These are phyloP conservation scores for Magallana nippona DNA, from an alignment of 2,888 invertebrate genomes.

Conservation along the genomic window DNA sequence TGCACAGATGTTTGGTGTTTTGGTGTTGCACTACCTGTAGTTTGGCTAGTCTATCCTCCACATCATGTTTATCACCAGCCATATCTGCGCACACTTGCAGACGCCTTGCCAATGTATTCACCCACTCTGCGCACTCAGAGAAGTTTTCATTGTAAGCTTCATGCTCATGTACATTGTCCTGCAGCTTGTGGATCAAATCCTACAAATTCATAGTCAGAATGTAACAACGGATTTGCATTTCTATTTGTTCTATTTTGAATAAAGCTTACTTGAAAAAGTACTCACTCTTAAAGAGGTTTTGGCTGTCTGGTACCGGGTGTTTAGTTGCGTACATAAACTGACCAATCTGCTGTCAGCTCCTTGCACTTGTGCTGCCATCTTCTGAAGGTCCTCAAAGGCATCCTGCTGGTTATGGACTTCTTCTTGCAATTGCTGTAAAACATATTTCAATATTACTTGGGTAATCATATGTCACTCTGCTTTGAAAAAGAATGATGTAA, in stretches of 20 bases:
- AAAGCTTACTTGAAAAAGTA: background rate
- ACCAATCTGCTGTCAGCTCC: slow-evolving; percentile 91
- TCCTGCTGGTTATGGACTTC: slow-evolving; percentile 89
- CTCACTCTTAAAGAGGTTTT: slow-evolving; percentile 75
- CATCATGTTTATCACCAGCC: slow-evolving; percentile 90
- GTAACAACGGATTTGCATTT: background rate
- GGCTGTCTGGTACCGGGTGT: slow-evolving; percentile 84
- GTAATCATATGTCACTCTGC: too few relatives aligned
- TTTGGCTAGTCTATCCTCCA: slow-evolving; percentile 81
- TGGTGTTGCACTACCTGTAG: slow-evolving; percentile 67
- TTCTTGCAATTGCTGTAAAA: slow-evolving; percentile 55
- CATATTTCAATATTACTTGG: too few relatives aligned
- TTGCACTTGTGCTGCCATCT: slow-evolving; percentile 91
- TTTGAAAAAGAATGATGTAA: too few relatives aligned
- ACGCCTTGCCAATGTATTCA: slow-evolving; percentile 67
- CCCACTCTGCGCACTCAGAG: slow-evolving; percentile 68
- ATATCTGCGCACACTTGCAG: slow-evolving; percentile 72
- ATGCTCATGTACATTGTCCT: slow-evolving; percentile 70
- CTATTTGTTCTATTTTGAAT: background rate
- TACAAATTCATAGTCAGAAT: slow-evolving; percentile 45
- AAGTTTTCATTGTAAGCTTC: slow-evolving; percentile 65
- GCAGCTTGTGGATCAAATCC: slow-evolving; percentile 70
- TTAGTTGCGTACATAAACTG: slow-evolving; percentile 92
- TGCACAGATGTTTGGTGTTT: background rate
- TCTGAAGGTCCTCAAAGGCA: slow-evolving; percentile 92